A percentile compares a stretch with the other conserved stretches of the same genome.
These are phyloP conservation scores for Anableps anableps DNA, from an alignment of 2,797 vertebrate genomes.

Conservation along the genomic window DNA sequence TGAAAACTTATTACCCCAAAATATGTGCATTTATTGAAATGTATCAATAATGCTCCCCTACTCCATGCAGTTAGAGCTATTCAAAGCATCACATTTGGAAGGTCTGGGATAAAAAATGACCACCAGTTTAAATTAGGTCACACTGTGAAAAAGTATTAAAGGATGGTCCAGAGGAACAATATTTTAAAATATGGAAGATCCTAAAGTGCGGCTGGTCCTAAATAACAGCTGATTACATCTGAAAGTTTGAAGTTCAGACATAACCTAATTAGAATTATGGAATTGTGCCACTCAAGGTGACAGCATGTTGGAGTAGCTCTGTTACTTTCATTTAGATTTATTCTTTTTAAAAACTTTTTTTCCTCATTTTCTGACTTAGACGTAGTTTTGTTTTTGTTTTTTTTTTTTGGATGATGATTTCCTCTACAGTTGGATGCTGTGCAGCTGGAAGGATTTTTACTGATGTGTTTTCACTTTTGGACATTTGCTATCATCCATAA, in stretches of 20 bases:
- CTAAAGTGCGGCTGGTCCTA: not conserved
- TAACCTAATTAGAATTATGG: not conserved
- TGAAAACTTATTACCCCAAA: slow-evolving; percentile 27
- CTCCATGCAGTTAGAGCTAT: not conserved
- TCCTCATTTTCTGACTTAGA: not conserved
- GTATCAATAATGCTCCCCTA: not conserved
- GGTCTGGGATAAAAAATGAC: slow-evolving; percentile 20
- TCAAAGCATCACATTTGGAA: not conserved
- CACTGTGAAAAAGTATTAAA: not conserved
- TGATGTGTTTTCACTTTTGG: not conserved
- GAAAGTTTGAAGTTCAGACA: not conserved
- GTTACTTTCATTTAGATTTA: not conserved
- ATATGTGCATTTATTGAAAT: slow-evolving; percentile 30
- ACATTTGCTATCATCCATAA: not conserved
- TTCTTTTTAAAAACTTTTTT: not conserved
- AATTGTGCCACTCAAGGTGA: not conserved
- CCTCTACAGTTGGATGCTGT: not conserved
- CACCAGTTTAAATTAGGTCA: slow-evolving; percentile 2
- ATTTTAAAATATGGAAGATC: not conserved
- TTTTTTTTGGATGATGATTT: not conserved
- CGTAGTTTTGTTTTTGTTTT: fast-evolving
- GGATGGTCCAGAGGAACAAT: not conserved
- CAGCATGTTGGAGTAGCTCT: not conserved
- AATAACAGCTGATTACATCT: not conserved
- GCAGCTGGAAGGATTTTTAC: not conserved